phyloP scores from a whole-genome alignment of 2,888 invertebrate genomes.

The Trichopoda pennipes region DNA sequence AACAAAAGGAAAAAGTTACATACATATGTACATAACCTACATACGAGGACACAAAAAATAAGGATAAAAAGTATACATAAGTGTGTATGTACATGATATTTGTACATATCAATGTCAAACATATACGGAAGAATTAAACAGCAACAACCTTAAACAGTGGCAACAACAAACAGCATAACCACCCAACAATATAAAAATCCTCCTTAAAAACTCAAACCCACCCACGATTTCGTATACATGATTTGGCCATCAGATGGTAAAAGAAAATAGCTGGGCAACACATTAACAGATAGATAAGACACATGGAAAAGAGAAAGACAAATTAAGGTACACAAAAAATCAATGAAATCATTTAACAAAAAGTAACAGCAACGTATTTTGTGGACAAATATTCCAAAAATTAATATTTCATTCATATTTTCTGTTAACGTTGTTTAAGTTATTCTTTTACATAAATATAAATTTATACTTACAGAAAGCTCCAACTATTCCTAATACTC shows the following conservation, averaged over 20 bases:
- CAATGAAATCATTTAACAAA: conserved; percentile 72
- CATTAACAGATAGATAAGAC: conserved; percentile 52
- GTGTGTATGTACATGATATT: conserved; percentile 26
- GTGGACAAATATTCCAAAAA: neutral
- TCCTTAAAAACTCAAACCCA: neutral
- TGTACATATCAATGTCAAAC: conserved; percentile 65
- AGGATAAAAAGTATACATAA: conserved; percentile 36
- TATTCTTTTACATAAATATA: neutral
- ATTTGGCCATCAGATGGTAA: conserved; percentile 40
- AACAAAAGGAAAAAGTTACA: conserved; percentile 39
- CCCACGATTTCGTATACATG: conserved; percentile 7
- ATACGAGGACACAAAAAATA: conserved; percentile 39
- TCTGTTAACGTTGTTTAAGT: neutral
- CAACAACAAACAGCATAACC: conserved; percentile 36
- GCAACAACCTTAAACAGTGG: conserved; percentile 54
- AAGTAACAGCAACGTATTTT: conserved; percentile 10
- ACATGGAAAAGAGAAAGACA: conserved; percentile 68
- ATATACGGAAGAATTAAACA: conserved; percentile 51
- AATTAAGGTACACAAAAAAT: conserved; percentile 76
- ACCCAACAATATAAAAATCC: conserved; percentile 29
- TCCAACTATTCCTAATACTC: conserved; percentile 91
- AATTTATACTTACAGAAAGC: conserved; percentile 87
- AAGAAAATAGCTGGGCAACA: conserved; percentile 45
- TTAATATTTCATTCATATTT: neutral
- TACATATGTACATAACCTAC: conserved; percentile 47